Conservation (phyloP, 2,113 vertebrate genomes). For the Syrrhaptes paradoxus region DNA sequence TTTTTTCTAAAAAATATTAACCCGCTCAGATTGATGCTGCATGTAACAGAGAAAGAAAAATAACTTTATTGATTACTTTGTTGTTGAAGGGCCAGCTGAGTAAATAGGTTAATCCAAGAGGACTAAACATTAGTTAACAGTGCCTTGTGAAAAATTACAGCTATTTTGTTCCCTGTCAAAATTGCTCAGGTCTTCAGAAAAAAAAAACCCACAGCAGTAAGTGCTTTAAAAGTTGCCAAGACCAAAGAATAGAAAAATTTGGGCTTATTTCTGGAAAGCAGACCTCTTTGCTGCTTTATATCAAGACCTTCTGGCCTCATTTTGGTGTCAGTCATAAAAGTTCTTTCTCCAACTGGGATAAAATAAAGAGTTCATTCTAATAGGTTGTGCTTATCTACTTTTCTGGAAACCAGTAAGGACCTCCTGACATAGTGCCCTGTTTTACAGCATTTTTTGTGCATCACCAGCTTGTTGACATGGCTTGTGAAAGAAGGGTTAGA, state of each 20-base stretch:
- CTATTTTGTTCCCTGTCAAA: not conserved
- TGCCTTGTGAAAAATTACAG: not conserved
- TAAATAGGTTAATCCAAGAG: not conserved
- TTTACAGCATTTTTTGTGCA: not conserved
- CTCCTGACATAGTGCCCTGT: not conserved
- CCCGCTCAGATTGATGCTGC: not conserved
- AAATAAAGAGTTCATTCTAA: not conserved
- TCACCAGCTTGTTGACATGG: not conserved
- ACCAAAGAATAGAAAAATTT: not conserved
- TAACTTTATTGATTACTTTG: not conserved
- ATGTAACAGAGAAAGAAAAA: not conserved
- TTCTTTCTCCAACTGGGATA: not conserved
- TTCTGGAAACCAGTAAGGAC: not conserved
- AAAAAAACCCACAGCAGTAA: not conserved
- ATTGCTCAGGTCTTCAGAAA: not conserved
- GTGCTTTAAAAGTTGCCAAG: not conserved
- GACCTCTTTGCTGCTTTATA: not conserved
- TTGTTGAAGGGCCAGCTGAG: not conserved
- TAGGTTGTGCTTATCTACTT: not conserved
- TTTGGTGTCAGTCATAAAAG: not conserved
- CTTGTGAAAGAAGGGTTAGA: not conserved
- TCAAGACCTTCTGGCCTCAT: not conserved
- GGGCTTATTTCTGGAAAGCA: not conserved
- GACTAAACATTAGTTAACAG: not conserved
- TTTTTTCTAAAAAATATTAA: not conserved